Conservation (phyloP, 1,140 invertebrate species). For the Bombus polaris region DNA sequence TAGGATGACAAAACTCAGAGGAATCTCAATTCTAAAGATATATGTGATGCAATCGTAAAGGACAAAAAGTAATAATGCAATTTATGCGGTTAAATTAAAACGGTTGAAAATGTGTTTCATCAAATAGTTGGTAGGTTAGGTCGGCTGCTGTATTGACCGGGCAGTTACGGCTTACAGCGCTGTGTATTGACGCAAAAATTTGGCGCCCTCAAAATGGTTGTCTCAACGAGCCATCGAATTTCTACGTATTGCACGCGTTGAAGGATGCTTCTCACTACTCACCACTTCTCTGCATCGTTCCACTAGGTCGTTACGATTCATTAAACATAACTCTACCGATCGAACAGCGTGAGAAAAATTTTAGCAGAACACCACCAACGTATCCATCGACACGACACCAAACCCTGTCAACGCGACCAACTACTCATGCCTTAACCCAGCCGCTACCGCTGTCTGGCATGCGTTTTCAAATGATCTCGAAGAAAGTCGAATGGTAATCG, state of each 20-base stretch:
- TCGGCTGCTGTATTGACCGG: conserved; percentile 66
- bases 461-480: conserved; percentile 64
- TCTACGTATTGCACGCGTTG: not conserved
- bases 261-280: conserved; percentile 39
- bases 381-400: conserved; percentile 51
- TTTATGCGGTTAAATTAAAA: conserved; percentile 39
- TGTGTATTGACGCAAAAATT: conserved; percentile 74
- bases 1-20: not conserved
- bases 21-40: not conserved
- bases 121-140: conserved; percentile 68
- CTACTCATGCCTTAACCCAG: conserved; percentile 37
- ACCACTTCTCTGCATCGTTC: conserved; percentile 76
- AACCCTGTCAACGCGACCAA: conserved; percentile 31
- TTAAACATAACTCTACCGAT: conserved; percentile 59
- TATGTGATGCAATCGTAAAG: not conserved
- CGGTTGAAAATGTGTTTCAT: not conserved
- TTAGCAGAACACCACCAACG: conserved; percentile 18
- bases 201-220: conserved; percentile 75
- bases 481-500: conserved; percentile 47
- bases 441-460: conserved; percentile 20
- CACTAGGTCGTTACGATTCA: conserved; percentile 50
- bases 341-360: conserved; percentile 33
- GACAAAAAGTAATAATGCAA: not conserved
- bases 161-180: conserved; percentile 48
- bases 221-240: conserved; percentile 35